phyloP scores from a whole-genome alignment of 2,888 invertebrate genomes.

The Diogma glabrata region DNA sequence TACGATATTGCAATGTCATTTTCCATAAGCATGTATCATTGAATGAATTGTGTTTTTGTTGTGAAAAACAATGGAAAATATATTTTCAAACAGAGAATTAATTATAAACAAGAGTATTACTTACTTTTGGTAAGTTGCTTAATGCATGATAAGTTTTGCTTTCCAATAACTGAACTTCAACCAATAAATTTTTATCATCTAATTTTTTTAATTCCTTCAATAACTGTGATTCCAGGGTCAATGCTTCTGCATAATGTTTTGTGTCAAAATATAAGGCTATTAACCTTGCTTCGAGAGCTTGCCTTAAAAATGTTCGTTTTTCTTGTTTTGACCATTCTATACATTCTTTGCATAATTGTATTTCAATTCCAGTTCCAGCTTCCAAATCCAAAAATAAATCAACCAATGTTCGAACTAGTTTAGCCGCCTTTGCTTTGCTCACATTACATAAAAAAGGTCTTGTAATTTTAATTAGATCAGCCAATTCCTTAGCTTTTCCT shows the following conservation, averaged over 20 bases:
- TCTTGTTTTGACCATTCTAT: constrained; percentile 99
- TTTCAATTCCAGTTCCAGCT: constrained; percentile 90
- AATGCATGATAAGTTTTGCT: constrained; percentile 98
- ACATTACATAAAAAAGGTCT: constrained; percentile 90
- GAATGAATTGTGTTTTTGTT: too few relatives aligned
- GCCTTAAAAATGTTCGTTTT: constrained; percentile 90
- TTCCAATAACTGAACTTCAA: constrained; percentile 95
- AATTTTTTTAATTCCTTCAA: constrained; percentile 94
- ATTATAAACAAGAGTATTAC: constrained; percentile 13
- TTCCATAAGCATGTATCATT: too few relatives aligned
- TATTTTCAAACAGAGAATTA: not conserved
- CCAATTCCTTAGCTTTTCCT: constrained; percentile 84
- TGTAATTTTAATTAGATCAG: constrained; percentile 86
- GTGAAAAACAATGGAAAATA: too few relatives aligned
- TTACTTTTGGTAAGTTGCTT: constrained; percentile 78
- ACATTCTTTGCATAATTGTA: constrained; percentile 89
- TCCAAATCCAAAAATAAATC: constrained; percentile 97
- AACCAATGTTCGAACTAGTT: constrained; percentile 90
- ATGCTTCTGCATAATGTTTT: constrained; percentile 76
- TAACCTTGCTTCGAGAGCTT: constrained; percentile 88
- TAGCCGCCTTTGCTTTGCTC: constrained; percentile 98
- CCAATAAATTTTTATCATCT: constrained; percentile 96
- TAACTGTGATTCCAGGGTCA: constrained; percentile 72
- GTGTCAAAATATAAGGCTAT: constrained; percentile 92
- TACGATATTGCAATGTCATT: too few relatives aligned